Percentiles rank a stretch among this genome's conserved stretches.
Conservation (phyloP, 1,140 invertebrate genomes). For the Eumaeus atala region DNA sequence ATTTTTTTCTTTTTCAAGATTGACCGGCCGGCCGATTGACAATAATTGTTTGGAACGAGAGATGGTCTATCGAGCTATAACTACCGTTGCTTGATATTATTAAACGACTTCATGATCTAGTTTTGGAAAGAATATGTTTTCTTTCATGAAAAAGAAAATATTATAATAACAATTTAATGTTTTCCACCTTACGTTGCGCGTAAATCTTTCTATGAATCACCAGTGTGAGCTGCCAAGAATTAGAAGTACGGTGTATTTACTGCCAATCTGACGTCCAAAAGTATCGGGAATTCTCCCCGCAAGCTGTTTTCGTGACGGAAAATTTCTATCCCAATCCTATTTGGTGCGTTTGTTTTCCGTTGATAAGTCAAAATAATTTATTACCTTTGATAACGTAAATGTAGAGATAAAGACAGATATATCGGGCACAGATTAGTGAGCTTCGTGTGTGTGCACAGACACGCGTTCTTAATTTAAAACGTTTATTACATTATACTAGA, state of each 20-base stretch:
- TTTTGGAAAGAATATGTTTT: neutral
- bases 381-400: constrained; percentile 40
- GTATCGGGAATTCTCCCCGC: constrained; percentile 17
- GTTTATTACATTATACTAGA: constrained; percentile 21
- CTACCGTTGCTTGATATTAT: no score
- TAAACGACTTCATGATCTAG: no score
- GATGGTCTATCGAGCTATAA: no score
- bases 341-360: constrained; percentile 34
- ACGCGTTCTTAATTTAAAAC: constrained; percentile 34
- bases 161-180: no score
- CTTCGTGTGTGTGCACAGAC: constrained; percentile 23
- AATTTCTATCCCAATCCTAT: constrained; percentile 30
- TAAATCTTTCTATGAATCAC: no score
- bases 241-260: constrained; percentile 9
- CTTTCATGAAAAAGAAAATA: neutral
- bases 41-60: no score
- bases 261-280: neutral
- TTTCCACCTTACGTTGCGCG: no score
- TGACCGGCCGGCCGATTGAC: no score
- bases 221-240: constrained; percentile 15
- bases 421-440: constrained; percentile 51
- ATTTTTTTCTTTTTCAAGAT: no score
- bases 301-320: constrained; percentile 21
- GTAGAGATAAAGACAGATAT: constrained; percentile 42
- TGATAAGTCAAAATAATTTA: constrained; percentile 55